Conservation (phyloP, 1,140 invertebrate genomes). For the Lethrus apterus region DNA sequence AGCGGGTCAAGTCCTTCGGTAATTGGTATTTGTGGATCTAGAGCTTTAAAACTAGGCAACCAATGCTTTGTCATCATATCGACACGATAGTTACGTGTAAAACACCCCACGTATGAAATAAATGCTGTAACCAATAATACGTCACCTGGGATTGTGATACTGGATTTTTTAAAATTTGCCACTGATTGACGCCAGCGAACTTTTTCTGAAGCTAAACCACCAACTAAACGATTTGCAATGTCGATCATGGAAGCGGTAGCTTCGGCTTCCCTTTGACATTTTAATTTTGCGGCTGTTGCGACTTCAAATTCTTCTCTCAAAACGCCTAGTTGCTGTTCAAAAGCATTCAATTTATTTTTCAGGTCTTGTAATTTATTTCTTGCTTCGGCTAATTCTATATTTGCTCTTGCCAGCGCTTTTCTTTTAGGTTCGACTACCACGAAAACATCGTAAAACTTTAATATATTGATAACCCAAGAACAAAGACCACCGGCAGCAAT, state of each 20-base stretch:
- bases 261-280: constrained; percentile 81
- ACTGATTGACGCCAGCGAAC: constrained; percentile 53
- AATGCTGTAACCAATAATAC: constrained; percentile 86
- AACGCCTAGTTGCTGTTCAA: constrained; percentile 62
- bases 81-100: constrained; percentile 75
- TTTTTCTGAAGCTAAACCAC: constrained; percentile 89
- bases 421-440: constrained; percentile 89
- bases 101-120: constrained; percentile 92
- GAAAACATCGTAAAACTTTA: constrained; percentile 86
- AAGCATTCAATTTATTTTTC: constrained; percentile 29
- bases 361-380: constrained; percentile 62
- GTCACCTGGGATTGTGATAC: constrained; percentile 80
- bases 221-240: constrained; percentile 85
- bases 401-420: constrained; percentile 67
- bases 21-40: constrained; percentile 62
- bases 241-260: constrained; percentile 77
- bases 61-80: constrained; percentile 76
- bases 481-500: constrained; percentile 85
- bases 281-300: constrained; percentile 78
- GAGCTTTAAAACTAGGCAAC: constrained; percentile 60
- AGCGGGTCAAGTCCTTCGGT: constrained; percentile 74
- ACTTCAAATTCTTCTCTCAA: constrained; percentile 75
- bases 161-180: constrained; percentile 45
- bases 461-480: constrained; percentile 91
- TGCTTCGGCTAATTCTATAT: constrained; percentile 73